Percentiles rank a stretch among this genome's conserved stretches.
Conservation (phyloP, 2,113 vertebrate species). For the Atlantisia rogersi region DNA sequence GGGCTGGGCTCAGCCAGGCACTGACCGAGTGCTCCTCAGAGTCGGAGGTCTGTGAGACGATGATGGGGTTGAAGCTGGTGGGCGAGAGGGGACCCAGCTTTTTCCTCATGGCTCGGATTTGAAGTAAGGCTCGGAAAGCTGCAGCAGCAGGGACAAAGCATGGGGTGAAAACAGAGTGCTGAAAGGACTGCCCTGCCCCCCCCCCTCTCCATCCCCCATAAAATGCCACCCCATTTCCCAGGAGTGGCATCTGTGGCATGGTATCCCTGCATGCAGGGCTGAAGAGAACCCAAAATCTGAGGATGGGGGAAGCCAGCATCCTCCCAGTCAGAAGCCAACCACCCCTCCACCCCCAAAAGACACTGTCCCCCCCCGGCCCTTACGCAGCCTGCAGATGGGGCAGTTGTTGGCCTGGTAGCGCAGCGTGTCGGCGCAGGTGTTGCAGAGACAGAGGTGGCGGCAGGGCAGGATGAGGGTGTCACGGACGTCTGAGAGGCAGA, state of each 20-base stretch:
- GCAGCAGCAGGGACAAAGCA: background rate
- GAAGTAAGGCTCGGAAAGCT: conserved; percentile 97
- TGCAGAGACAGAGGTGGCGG: conserved; percentile 94
- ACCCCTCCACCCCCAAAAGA: no score
- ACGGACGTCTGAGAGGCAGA: conserved; percentile 93
- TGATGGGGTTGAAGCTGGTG: conserved; percentile 90
- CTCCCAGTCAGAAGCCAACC: background rate
- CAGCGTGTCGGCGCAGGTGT: conserved; percentile 92
- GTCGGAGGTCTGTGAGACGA: conserved; percentile 92
- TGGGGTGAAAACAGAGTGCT: background rate
- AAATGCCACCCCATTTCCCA: background rate
- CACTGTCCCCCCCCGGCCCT: conserved; percentile 24
- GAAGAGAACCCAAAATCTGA: fast-evolving
- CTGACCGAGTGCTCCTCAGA: conserved; percentile 95
- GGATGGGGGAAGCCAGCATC: background rate
- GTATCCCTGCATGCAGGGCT: fast-evolving
- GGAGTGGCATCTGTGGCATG: background rate
- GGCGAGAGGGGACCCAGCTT: conserved; percentile 91
- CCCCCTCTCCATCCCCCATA: fast-evolving
- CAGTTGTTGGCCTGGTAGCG: conserved; percentile 98
- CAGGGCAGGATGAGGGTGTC: conserved; percentile 98
- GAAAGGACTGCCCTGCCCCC: background rate
- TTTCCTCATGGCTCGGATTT: conserved; percentile 98
- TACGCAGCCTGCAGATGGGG: conserved; percentile 94
- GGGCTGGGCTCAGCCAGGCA: background rate